phyloP scores from a whole-genome alignment of 2,888 invertebrate species.

The Polymixis flavicincta region DNA sequence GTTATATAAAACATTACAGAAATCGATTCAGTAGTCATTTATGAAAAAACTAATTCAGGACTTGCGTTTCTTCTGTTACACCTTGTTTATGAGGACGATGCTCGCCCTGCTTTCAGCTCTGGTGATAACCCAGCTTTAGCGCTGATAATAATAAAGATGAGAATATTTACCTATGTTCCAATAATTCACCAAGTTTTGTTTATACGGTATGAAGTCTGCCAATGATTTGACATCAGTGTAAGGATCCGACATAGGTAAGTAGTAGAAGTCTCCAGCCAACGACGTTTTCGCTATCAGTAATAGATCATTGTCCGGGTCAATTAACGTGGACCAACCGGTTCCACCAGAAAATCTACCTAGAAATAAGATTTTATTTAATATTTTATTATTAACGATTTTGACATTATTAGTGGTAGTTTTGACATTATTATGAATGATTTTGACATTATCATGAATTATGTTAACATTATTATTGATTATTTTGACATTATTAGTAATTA shows the following conservation, averaged over 20 bases:
- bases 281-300: slow-evolving; percentile 53
- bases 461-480: too few species aligned
- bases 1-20: too few species aligned
- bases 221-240: slow-evolving; percentile 3
- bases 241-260: background rate
- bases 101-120: background rate
- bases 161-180: slow-evolving; percentile 41
- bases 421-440: too few species aligned
- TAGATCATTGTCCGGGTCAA: slow-evolving; percentile 51
- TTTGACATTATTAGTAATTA: too few species aligned
- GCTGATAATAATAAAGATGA: background rate
- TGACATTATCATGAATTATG: too few species aligned
- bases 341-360: slow-evolving; percentile 50
- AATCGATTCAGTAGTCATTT: too few species aligned
- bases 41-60: too few species aligned
- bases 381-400: too few species aligned
- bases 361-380: slow-evolving; percentile 7
- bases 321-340: slow-evolving; percentile 57
- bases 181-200: fast-evolving
- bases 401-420: too few species aligned
- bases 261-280: slow-evolving; percentile 34
- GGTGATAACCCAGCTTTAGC: background rate
- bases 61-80: too few species aligned
- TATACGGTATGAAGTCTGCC: fast-evolving
- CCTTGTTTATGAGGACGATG: too few species aligned